Conservation (phyloP, 2,797 vertebrate species). For the Urophycis tenuis region DNA sequence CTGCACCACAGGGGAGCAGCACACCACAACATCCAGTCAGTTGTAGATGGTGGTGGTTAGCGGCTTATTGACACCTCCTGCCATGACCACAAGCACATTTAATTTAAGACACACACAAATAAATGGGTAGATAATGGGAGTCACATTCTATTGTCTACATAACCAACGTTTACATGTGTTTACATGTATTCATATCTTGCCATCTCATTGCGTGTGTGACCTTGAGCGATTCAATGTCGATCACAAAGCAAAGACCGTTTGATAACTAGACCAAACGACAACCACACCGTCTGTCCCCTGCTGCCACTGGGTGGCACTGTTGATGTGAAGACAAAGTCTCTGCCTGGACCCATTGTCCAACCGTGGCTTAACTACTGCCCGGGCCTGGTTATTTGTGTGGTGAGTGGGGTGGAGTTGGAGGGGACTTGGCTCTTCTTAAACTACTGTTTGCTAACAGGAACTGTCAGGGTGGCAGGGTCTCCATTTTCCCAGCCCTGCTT, state of each 20-base stretch:
- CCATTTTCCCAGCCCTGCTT: conserved; percentile 48
- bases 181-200: neutral
- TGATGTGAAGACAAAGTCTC: conserved; percentile 46
- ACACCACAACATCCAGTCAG: no score
- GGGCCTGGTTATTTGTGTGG: conserved; percentile 25
- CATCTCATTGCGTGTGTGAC: neutral
- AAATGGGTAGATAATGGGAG: neutral
- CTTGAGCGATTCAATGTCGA: conserved; percentile 9
- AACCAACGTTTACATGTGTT: neutral
- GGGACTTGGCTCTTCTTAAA: conserved; percentile 47
- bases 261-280: conserved; percentile 18
- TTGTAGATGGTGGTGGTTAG: neutral
- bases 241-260: conserved; percentile 19
- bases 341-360: conserved; percentile 1
- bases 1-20: neutral
- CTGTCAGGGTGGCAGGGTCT: conserved; percentile 50
- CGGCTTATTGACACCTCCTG: neutral
- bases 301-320: conserved; percentile 64
- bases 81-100: neutral
- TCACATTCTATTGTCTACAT: neutral
- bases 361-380: conserved; percentile 33
- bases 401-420: neutral
- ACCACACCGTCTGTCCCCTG: neutral
- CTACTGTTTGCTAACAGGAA: conserved; percentile 46
- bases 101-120: neutral